Percentiles rank a stretch among this genome's conserved stretches.
These are phyloP conservation scores for Oryzias melastigma DNA, from an alignment of 2,113 vertebrate species.

Conservation along the genomic window DNA sequence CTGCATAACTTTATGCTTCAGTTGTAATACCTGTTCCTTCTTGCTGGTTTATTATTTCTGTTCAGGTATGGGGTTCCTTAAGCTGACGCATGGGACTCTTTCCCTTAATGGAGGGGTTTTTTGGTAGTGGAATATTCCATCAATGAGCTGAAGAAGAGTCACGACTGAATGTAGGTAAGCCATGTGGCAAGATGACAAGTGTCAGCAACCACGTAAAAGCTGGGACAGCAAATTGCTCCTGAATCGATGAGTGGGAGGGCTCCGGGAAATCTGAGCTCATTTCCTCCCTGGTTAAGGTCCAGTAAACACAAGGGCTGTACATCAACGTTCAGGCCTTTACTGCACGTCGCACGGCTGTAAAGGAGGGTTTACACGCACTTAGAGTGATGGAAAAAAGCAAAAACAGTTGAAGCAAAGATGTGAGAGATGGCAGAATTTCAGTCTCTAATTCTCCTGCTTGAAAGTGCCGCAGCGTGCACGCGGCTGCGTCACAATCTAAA, in stretches of 20 bases:
- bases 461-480: constrained; percentile 1
- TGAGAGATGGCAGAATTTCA: background rate
- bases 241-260: constrained; percentile 48
- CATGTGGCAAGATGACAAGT: constrained; percentile 27
- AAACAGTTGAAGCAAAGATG: background rate
- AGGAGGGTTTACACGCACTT: constrained; percentile 21
- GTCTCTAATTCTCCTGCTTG: background rate
- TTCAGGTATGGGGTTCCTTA: background rate
- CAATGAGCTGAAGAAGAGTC: constrained; percentile 4
- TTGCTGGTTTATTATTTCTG: constrained; percentile 20
- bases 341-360: constrained; percentile 27
- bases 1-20: too few relatives aligned
- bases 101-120: background rate
- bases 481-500: constrained; percentile 37
- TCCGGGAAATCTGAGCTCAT: constrained; percentile 56
- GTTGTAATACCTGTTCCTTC: too few relatives aligned
- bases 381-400: background rate
- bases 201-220: constrained; percentile 45
- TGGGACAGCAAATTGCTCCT: constrained; percentile 39
- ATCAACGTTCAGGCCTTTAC: constrained; percentile 39
- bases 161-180: constrained; percentile 12
- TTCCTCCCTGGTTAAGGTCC: constrained; percentile 50
- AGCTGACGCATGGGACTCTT: too few relatives aligned
- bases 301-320: constrained; percentile 31
- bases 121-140: background rate